Evolutionary conservation across 23 tunicate species (phyloP), one percentile per base, ranked within the genome.

Genomic region (Styela plicata): DNA sequence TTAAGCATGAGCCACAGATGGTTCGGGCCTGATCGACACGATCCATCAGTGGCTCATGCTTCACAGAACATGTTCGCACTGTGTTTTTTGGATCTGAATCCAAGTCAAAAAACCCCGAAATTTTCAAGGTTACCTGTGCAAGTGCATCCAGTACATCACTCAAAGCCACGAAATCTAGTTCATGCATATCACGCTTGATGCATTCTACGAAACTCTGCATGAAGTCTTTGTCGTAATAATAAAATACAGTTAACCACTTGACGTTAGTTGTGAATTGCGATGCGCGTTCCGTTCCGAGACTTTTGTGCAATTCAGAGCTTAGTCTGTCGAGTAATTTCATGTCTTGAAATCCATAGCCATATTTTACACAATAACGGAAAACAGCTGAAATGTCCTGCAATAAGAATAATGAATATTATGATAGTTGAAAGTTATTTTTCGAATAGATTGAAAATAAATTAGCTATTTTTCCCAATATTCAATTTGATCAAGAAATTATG

Each of bases 221-320:
- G 36, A 93, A 37, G 2, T 64, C 63, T 36, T 82, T 33, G 79
- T 93, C 81, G 87, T 82, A 93, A 37, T 88, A 83, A 73, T 93
- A 93, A 74, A 93, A 93, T 63, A 93, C 98, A 25, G 93, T 93
- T 26, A 93, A 82, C 98, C 98, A 93, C 57, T 93, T 93, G 64
- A 93, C 83, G 74, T 93, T 88, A 26, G 98, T 93, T 5, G 93
- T 93, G 37, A 93, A 81, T 52, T 93, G 88, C 2, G 88, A 36
- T 7, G 82, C 93, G 7, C 71, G 86, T 23, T 85, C 86, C 0
- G 69, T 30, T 35, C 80, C 85, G 2, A 93, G 73, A 23, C 85
- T 36, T 31, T 77, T 66, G 61, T 80, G 79, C 27, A 93, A 81
- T 33, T 83, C 85, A 34, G 64, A 37, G 64, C 90, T 78, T 32